Evolutionary conservation across 2,113 vertebrate species (phyloP).

Genomic region (Craseonycteris thonglongyai): DNA sequence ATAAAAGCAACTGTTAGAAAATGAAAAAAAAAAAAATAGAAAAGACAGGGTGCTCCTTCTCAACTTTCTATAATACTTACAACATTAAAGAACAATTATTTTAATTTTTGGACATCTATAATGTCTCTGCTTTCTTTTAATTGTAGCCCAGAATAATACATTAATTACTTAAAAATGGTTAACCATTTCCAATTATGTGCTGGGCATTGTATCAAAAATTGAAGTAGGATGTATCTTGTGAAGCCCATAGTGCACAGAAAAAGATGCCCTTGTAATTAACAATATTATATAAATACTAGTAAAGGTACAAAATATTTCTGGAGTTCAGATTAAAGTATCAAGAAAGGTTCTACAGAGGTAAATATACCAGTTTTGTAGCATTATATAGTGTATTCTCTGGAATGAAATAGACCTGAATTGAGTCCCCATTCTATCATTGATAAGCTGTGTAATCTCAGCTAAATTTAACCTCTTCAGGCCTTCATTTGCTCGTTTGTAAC

Average conservation of each 20-base stretch:
- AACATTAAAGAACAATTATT: not conserved
- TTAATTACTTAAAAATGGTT: not conserved
- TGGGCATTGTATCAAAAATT: not conserved
- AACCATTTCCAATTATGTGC: not conserved
- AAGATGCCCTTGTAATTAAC: not conserved
- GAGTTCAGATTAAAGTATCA: not conserved
- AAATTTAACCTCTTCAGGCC: not conserved
- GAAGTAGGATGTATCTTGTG: not conserved
- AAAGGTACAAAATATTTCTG: not conserved
- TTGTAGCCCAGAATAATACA: not conserved
- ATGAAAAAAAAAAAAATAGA: not conserved
- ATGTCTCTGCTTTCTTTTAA: not conserved
- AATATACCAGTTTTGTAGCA: not conserved
- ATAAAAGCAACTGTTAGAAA: not conserved
- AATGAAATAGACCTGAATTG: not conserved
- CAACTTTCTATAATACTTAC: not conserved
- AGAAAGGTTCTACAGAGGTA: not conserved
- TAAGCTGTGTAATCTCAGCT: not conserved
- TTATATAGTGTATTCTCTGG: not conserved
- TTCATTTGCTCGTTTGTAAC: not conserved
- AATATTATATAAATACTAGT: not conserved
- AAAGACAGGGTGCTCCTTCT: not conserved
- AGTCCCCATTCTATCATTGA: not conserved
- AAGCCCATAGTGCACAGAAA: not conserved
- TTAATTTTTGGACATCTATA: not conserved